phyloP scores from a whole-genome alignment of 2,797 vertebrate species.

The Diglossa cyanea region DNA sequence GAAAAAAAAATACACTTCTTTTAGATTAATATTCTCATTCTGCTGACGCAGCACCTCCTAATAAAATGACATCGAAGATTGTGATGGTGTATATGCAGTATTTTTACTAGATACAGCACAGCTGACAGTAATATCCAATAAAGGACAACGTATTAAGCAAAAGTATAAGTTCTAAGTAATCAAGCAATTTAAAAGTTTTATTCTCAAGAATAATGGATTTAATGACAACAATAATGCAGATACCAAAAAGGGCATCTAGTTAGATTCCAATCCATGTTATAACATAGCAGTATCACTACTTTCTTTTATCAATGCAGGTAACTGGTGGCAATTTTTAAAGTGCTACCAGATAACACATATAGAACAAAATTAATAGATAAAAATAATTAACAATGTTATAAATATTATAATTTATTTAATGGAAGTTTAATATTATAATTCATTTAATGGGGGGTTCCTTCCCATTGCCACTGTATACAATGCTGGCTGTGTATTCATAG shows the following conservation, averaged over 20 bases:
- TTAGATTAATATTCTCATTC: conserved; percentile 46
- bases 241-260: not conserved
- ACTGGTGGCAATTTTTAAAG: not conserved
- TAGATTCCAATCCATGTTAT: not conserved
- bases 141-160: not conserved
- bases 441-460: not conserved
- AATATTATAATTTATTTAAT: not conserved
- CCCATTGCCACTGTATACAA: not conserved
- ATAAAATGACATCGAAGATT: not conserved
- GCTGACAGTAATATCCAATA: not conserved
- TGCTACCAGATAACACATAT: not conserved
- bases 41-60: conserved; percentile 32
- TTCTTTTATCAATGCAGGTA: not conserved
- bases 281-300: not conserved
- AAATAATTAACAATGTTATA: not conserved
- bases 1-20: not conserved
- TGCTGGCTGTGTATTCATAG: not conserved
- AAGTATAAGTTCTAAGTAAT: not conserved
- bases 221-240: not conserved
- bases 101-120: not conserved
- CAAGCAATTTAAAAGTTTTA: not conserved
- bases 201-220: not conserved
- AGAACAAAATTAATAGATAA: not conserved
- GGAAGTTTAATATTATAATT: not conserved
- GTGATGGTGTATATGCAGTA: not conserved